Percentiles rank a stretch among this genome's conserved stretches.
Evolutionary conservation across 2,113 vertebrate species (phyloP).

Genomic region (Corvus moneduloides): DNA sequence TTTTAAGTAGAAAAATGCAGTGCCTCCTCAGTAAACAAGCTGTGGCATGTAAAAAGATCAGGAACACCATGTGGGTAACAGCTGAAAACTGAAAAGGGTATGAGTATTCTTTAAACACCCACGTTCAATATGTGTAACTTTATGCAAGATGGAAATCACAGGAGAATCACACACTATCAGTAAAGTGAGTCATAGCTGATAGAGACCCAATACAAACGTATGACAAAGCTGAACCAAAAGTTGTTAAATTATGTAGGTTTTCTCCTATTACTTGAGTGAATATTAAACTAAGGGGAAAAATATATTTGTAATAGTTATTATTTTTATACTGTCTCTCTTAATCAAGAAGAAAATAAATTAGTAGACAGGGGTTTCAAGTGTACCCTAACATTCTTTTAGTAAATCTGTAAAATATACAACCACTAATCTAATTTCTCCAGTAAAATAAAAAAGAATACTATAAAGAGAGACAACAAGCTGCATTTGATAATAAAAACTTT

Average conservation of each 20-base stretch:
- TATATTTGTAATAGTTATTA: neutral
- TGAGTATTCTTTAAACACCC: constrained; percentile 36
- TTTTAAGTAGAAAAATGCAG: neutral
- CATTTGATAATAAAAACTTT: neutral
- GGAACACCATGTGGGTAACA: neutral
- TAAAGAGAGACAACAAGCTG: neutral
- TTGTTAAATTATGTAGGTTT: neutral
- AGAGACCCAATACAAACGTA: neutral
- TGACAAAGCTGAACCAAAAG: neutral
- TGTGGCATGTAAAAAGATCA: neutral
- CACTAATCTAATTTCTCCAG: neutral
- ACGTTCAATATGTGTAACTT: constrained; percentile 6
- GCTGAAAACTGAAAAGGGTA: constrained; percentile 4
- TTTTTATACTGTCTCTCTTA: neutral
- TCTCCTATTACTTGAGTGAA: neutral
- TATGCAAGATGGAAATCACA: neutral
- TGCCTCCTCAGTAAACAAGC: neutral
- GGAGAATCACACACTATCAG: neutral
- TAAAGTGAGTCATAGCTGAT: neutral
- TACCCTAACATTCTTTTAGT: neutral
- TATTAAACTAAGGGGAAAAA: neutral
- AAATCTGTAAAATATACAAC: neutral
- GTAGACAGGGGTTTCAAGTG: neutral
- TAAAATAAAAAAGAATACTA: neutral
- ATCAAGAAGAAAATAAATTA: neutral